phyloP scores from a whole-genome alignment of 2,888 invertebrate genomes.

The Lamproptera curius region DNA sequence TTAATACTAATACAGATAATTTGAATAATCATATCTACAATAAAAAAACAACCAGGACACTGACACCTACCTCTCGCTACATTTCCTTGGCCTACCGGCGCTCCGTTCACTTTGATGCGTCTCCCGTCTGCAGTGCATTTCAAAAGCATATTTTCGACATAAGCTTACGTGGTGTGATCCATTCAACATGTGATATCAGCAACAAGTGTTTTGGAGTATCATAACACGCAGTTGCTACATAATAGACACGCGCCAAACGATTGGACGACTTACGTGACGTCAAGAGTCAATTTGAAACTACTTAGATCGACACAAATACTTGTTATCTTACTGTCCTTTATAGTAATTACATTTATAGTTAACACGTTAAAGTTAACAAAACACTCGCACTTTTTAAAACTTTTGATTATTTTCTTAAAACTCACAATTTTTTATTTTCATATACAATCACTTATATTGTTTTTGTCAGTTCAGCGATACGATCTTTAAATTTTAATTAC shows the following conservation, averaged over 20 bases:
- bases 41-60: constrained; percentile 7
- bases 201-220: constrained; percentile 43
- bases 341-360: constrained; percentile 33
- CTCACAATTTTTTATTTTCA: constrained; percentile 12
- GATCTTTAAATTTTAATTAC: neutral
- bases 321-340: constrained; percentile 37
- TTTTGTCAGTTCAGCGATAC: neutral
- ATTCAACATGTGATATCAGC: constrained; percentile 45
- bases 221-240: constrained; percentile 46
- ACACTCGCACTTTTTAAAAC: constrained; percentile 36
- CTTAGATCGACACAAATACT: constrained; percentile 55
- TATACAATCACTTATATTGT: constrained; percentile 12
- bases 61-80: constrained; percentile 66
- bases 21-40: constrained; percentile 1
- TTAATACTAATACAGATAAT: neutral
- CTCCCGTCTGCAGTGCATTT: constrained; percentile 74
- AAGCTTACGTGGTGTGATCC: constrained; percentile 52
- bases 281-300: constrained; percentile 58
- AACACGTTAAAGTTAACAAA: constrained; percentile 40
- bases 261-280: constrained; percentile 66
- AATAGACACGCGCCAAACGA: constrained; percentile 56
- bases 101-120: constrained; percentile 71
- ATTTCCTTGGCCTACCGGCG: constrained; percentile 59
- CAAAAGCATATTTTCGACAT: constrained; percentile 64
- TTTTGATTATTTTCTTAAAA: constrained; percentile 31